These are phyloP conservation scores for Nasonovia ribisnigri DNA, from an alignment of 2,888 invertebrate species.

Conservation along the genomic window DNA sequence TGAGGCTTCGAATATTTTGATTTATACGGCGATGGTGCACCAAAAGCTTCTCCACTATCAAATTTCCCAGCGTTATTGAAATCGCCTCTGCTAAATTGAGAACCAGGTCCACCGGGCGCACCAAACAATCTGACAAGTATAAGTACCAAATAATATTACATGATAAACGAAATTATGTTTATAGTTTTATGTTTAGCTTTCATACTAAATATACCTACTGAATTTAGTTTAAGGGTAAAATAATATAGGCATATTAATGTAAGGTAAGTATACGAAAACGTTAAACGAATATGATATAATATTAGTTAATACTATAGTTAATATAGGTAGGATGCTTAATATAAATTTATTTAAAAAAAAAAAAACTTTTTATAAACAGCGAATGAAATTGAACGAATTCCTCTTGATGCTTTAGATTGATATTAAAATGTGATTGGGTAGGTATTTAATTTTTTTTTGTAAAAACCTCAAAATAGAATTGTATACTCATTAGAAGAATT, in stretches of 20 bases:
- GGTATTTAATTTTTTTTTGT: neutral
- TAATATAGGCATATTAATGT: neutral
- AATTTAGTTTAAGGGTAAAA: neutral
- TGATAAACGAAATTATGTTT: neutral
- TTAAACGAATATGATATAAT: neutral
- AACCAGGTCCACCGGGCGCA: slow-evolving; percentile 51
- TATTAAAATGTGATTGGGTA: neutral
- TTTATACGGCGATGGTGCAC: slow-evolving; percentile 17
- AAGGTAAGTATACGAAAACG: neutral
- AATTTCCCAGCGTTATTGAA: neutral
- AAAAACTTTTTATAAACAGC: neutral
- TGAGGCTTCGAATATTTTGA: slow-evolving; percentile 19
- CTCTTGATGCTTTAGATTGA: neutral
- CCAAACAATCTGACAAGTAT: slow-evolving; percentile 31
- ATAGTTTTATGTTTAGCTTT: neutral
- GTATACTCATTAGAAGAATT: neutral
- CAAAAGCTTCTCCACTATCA: slow-evolving; percentile 8
- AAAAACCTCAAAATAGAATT: neutral
- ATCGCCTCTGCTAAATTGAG: slow-evolving; percentile 49
- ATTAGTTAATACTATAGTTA: no score
- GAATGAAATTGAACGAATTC: neutral
- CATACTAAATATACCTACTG: neutral
- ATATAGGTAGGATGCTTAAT: no score
- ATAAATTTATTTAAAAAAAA: no score
- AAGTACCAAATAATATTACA: neutral